Evolutionary conservation across 2,888 invertebrate genomes (phyloP), one percentile per base, ranked within the genome.

Genomic region (Tetranychus piercei): DNA sequence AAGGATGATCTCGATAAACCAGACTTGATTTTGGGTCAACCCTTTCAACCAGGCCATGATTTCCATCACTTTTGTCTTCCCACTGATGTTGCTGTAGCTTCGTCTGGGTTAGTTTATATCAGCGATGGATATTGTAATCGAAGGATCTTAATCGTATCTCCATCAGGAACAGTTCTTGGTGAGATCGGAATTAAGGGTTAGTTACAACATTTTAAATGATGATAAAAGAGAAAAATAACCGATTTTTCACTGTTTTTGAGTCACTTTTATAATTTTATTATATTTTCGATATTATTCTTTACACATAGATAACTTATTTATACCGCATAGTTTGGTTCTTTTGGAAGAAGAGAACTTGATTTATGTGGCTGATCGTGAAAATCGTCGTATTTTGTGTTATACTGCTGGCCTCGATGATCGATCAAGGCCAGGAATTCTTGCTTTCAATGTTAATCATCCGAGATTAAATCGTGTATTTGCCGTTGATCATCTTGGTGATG

Each of bases 81-180:
- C 0, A 93, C 96, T 20, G 89, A 92, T 45, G 90, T 96, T 6
- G 94, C 94, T 1, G 89, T 96, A 0, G 88, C 94, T 11, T 86
- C 87, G 1, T 89, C 89, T 1, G 95, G 94, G 45, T 81, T 83
- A 6, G 88, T 96, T 81, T 96, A 93, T 81, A 89, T 97, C 11
- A 91, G 95, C 20, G 97, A 97, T 82, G 97, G 97, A 0, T 95
- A 95, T 83, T 99, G 97, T 84, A 96, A 96, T 83, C 87, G 88
- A 9, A 85, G 92, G 44, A 86, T 92, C 43, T 82, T 91, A 72
- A 90, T 91, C 81, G 92, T 87, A 80, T 85, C 88, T 11, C 83
- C 85, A 2, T 83, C 85, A 65, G 92, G 92, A 34, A 82, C 82
- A 23, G 81, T 85, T 22, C 73, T 86, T 18, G 82, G 81, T 18